These are phyloP conservation scores for Caranx ignobilis DNA, from an alignment of 2,113 vertebrate species.

Conservation along the genomic window DNA sequence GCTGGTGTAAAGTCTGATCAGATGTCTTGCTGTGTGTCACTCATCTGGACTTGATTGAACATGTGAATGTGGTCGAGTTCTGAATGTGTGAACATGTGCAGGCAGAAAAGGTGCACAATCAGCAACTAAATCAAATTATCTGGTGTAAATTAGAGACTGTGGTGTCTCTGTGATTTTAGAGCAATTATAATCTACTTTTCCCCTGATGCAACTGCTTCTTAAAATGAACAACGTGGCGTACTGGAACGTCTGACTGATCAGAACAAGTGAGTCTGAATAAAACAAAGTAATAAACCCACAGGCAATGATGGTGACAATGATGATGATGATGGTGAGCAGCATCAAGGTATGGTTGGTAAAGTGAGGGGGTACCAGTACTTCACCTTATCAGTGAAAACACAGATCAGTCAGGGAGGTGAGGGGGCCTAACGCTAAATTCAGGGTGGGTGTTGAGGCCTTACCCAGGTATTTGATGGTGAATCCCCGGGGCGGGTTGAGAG, in stretches of 20 bases:
- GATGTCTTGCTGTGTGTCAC: no score
- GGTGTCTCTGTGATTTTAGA: neutral
- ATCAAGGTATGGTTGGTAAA: neutral
- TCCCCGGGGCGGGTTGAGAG: conserved; percentile 92
- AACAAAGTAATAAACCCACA: neutral
- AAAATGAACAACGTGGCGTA: neutral
- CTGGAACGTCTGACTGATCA: neutral
- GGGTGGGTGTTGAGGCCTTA: conserved; percentile 74
- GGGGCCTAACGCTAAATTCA: neutral
- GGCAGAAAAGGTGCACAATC: neutral
- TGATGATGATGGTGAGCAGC: neutral
- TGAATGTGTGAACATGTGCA: no score
- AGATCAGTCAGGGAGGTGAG: neutral
- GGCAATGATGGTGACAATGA: neutral
- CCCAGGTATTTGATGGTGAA: conserved; percentile 96
- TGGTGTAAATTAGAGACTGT: neutral
- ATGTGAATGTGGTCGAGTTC: no score
- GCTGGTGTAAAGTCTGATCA: no score
- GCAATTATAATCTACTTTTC: neutral
- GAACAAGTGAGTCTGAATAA: neutral
- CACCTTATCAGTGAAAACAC: neutral
- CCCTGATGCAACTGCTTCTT: neutral
- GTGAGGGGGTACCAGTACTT: neutral
- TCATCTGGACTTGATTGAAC: no score
- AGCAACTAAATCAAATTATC: neutral